Conservation (phyloP, 1,140 invertebrate species). For the Aphidius ervi region DNA sequence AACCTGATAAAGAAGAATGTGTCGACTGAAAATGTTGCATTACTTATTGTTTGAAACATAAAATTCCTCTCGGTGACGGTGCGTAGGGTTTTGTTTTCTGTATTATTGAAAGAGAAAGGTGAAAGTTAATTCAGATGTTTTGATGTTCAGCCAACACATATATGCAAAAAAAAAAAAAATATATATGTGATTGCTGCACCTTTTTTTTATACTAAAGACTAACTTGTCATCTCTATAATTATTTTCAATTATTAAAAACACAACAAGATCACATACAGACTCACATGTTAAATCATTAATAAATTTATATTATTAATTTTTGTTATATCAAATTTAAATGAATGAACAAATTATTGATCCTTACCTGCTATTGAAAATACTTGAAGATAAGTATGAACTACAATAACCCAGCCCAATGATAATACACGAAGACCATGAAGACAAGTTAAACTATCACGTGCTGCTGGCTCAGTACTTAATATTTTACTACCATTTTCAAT, state of each 20-base stretch:
- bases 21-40: conserved; percentile 87
- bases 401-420: conserved; percentile 86
- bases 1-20: conserved; percentile 89
- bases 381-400: conserved; percentile 84
- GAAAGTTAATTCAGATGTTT: conserved; percentile 28
- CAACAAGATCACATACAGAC: no score
- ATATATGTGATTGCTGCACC: no score
- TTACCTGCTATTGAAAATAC: conserved; percentile 74
- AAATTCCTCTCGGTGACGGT: conserved; percentile 73
- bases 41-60: conserved; percentile 79
- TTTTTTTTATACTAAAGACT: no score
- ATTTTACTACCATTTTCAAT: conserved; percentile 61
- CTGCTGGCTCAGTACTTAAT: conserved; percentile 56
- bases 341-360: neutral
- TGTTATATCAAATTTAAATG: neutral
- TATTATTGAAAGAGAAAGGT: conserved; percentile 26
- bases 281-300: no score
- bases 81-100: conserved; percentile 67
- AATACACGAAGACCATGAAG: conserved; percentile 81
- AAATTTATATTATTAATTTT: neutral
- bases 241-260: no score
- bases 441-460: conserved; percentile 66
- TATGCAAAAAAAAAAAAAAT: no score
- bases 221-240: no score
- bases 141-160: no score